phyloP scores from a whole-genome alignment of 2,113 vertebrate species.

The Setophaga kirtlandii region DNA sequence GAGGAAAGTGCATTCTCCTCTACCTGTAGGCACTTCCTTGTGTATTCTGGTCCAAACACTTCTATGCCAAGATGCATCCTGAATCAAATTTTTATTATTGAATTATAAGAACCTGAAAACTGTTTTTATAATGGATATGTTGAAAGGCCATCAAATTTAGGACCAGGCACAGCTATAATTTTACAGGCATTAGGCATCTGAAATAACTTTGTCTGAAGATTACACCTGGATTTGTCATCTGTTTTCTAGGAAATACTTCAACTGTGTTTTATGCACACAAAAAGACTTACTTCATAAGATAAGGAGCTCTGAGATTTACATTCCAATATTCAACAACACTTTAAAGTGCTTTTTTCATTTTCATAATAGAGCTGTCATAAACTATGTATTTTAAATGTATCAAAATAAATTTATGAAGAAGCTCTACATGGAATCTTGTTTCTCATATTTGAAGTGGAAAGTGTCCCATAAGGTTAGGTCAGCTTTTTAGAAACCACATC shows the following conservation, averaged over 20 bases:
- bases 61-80: slow-evolving; percentile 29
- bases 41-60: slow-evolving; percentile 9
- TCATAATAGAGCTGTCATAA: slow-evolving; percentile 56
- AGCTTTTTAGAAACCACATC: not conserved
- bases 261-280: slow-evolving; percentile 72
- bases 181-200: slow-evolving; percentile 70
- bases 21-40: not conserved
- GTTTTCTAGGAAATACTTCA: slow-evolving; percentile 73
- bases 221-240: slow-evolving; percentile 69
- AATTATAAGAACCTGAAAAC: slow-evolving; percentile 64
- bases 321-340: slow-evolving; percentile 68
- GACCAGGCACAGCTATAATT: slow-evolving; percentile 66
- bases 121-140: slow-evolving; percentile 54
- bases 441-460: slow-evolving; percentile 28
- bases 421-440: not conserved
- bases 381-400: slow-evolving; percentile 59
- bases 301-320: slow-evolving; percentile 65
- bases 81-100: slow-evolving; percentile 57
- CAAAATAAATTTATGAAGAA: slow-evolving; percentile 20
- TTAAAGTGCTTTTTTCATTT: slow-evolving; percentile 53
- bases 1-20: not conserved
- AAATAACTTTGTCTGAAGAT: slow-evolving; percentile 76
- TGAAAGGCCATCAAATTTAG: slow-evolving; percentile 71
- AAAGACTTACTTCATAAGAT: slow-evolving; percentile 67
- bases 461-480: not conserved